Base-by-base conservation (phyloP, 2,113 vertebrate species). In the Cacatua alba region DNA sequence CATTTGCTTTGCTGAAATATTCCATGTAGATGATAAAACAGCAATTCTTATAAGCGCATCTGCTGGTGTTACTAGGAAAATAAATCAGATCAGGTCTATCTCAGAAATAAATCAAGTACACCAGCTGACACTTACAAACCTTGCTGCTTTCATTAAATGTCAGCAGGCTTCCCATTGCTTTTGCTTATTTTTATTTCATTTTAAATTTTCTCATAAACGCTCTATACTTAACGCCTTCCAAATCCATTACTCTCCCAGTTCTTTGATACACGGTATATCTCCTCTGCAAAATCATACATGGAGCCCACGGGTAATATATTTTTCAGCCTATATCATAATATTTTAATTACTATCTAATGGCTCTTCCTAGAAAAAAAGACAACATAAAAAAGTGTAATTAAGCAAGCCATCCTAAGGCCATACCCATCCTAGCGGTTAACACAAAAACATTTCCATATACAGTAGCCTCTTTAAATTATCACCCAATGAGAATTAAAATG, bases 301-400 rank as follows among this genome's bases (percentile, higher is more conserved):
- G 33, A 87, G 18, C 53, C 79, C 77, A 52, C 0, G 3, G 39
- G 78, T 90, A 91, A 88, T 83, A 74, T 49, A 84, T 53, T 57
- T 88, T 89, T 86, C 86, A 82, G 48, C 48, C n/a, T 68, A 29
- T 77, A 53, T 75, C 12, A 55, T 84, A 69, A 82, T 88, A 79
- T 93, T 79, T 48, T 94, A 89, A 94, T 95, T 96, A 68, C 67
- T 85, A 63, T 81, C 43, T 92, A 92, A 82, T 88, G 70, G 11
- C 21, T 90, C 48, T 95, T 91, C 53, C 46, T 60, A 80, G 68
- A 49, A 60, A 88, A 86, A 92, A 80, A 35, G 6, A 53, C 82
- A 79, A 51, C 14, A 86, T 62, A 31, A 88, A 94, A 92, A 91
- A 33, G 15, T 33, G 20, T 81, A 88, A 96, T 96, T 87, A 97